Evolutionary conservation across 2,113 vertebrate genomes (phyloP), one percentile per base, ranked within the genome.

Genomic region (Okapia johnstoni): DNA sequence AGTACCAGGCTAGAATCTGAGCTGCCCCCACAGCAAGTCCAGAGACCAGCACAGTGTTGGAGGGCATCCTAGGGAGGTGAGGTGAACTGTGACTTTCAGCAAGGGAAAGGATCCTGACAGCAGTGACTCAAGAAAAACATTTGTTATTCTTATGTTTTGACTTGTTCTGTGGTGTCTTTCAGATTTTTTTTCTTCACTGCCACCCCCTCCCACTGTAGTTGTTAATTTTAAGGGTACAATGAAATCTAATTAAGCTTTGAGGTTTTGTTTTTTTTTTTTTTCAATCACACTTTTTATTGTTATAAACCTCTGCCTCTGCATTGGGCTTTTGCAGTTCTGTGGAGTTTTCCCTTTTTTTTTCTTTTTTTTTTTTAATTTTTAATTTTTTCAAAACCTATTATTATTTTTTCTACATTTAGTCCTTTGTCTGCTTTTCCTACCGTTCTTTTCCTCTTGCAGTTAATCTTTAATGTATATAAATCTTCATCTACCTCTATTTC

Each of bases 251-350:
- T 40, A 40, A 70, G 66, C 66, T 40, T 40, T 40, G n/a, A 70
- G 46, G 19, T 3, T 57, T 2, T 57, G 26, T 17, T 2, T 36
- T 10, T 10, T 10, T 21, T 11, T 70, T 12, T 6, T 1, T 0
- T 2, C 0, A 23, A 40, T 40, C 36, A 70, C 17, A 70, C 10
- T 70, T 40, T 40, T 70, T 23, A 40, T 12, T 70, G n/a, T 21
- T 40, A 70, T 70, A 70, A 70, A 70, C 66, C 66, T 40, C 66
- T 70, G 66, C 19, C 66, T 70, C 5, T 70, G n/a, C 66, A 70
- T 23, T 40, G 66, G n/a, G 10, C 66, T 40, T 40, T 36, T 40
- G n/a, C 66, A 70, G 66, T 70, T 70, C 5, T 70, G 19, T 36
- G n/a, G 63, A 36, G 63, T 70, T 70, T 70, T 36, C 61, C 63